phyloP scores from a whole-genome alignment of 2,888 invertebrate species.

The Cephus rjabovi region DNA sequence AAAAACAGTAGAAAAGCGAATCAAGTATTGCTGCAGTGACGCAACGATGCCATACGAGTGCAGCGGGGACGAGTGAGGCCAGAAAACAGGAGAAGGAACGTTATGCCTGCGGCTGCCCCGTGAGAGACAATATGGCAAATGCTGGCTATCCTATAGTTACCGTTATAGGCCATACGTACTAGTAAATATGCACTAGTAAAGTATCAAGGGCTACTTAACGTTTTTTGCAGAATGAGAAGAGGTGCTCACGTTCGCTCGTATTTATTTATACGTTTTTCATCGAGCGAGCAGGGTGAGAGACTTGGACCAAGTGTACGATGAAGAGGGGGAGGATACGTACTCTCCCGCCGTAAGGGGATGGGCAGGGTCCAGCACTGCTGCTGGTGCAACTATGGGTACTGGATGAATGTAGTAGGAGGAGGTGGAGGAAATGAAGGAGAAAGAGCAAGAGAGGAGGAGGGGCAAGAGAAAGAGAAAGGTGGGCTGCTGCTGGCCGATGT shows the following conservation, averaged over 20 bases:
- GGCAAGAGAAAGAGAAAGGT: slow-evolving; percentile 2
- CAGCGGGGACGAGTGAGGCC: no score
- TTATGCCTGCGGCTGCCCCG: no score
- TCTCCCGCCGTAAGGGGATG: no score
- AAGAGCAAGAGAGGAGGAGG: slow-evolving; percentile 15
- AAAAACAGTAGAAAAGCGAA: no score
- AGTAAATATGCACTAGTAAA: slow-evolving; percentile 37
- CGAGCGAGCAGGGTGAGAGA: slow-evolving; percentile 26
- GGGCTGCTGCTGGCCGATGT: slow-evolving; percentile 9
- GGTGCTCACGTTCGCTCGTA: slow-evolving; percentile 17
- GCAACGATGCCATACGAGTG: no score
- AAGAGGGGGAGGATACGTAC: neutral
- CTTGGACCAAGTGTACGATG: slow-evolving; percentile 12
- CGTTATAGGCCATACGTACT: neutral
- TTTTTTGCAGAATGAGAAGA: neutral
- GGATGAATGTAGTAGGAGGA: slow-evolving; percentile 6
- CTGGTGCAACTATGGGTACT: neutral
- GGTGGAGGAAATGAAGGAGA: slow-evolving; percentile 4
- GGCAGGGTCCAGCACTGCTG: no score
- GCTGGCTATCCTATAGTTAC: neutral
- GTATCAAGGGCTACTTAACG: slow-evolving; percentile 26
- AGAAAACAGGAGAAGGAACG: no score
- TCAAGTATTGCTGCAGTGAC: no score
- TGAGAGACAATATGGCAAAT: no score
- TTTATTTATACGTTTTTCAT: slow-evolving; percentile 43